Base-by-base conservation (phyloP, 2,113 vertebrate genomes). In the Istiophorus platypterus region DNA sequence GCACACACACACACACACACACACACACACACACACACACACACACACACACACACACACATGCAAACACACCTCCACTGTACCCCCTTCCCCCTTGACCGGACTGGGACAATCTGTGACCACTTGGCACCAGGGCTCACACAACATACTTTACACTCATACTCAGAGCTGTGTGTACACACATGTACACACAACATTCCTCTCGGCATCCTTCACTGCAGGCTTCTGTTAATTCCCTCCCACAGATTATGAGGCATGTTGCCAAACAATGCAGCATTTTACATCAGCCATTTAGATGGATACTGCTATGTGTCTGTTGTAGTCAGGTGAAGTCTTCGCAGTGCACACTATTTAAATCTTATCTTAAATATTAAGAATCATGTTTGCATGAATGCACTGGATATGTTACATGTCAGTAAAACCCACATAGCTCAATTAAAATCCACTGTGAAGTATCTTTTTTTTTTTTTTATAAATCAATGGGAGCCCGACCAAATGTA, bases 221-320 rank as follows among this genome's bases (percentile, higher is more conserved):
- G 80, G 84, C 73, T 58, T 83, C 66, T 81, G 85, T 41, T 88
- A 82, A 92, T 89, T 89, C 87, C 79, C 76, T 91, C 78, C 85
- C 76, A 75, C 82, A 88, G 90, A 86, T 87, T 78, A 59, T 52
- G 62, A 83, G 87, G 81, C 80, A 76, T 52, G 67, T 76, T 90
- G 88, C 88, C 89, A 89, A 90, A 92, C 89, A 86, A 77, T 84
- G 84, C 84, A 85, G 72, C 77, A 76, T 80, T 91, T 92, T 85
- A 84, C 84, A 84, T 82, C 86, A 85, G 76, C 84, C 57, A 71
- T 76, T 90, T 76, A 70, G 54, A 29, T 56, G 74, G 45, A 58
- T 56, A 68, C 81, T 68, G 56, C 15, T 18, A 51, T 34, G 51
- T 56, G 24, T 24, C 42, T 66, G 27, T 62, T 13, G 3, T 24